Evolutionary conservation across 2,113 vertebrate genomes (phyloP).

Genomic region (Carassius auratus): DNA sequence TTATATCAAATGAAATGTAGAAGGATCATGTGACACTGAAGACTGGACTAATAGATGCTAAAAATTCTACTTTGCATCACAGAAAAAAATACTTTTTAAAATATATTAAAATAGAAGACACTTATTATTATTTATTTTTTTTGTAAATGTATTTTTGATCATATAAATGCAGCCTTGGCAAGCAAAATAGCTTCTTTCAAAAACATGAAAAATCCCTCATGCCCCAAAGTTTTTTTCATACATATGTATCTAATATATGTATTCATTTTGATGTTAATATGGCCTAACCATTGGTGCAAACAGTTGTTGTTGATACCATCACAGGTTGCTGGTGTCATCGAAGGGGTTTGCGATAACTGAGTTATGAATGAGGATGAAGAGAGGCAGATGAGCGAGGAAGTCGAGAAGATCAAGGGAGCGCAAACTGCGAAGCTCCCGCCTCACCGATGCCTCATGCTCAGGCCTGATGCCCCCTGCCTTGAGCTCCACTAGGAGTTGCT

Average conservation of each 20-base stretch:
- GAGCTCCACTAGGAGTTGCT: constrained; percentile 73
- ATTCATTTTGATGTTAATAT: not conserved
- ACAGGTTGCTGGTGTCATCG: constrained; percentile 64
- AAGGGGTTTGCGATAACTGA: constrained; percentile 69
- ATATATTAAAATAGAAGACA: not conserved
- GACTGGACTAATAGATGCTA: not conserved
- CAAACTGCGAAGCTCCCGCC: constrained; percentile 58
- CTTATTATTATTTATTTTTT: not conserved
- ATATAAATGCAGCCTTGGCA: not conserved
- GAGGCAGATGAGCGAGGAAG: constrained; percentile 73
- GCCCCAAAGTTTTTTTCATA: not conserved
- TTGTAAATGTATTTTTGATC: not conserved
- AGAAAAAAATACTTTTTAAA: not conserved
- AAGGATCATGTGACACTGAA: not conserved
- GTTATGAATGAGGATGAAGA: constrained; percentile 74
- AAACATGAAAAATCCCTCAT: not conserved
- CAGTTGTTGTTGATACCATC: constrained; percentile 46
- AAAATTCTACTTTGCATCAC: not conserved
- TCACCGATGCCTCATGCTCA: constrained; percentile 61
- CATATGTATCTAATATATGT: not conserved
- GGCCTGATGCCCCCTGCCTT: constrained; percentile 70
- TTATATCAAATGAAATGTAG: not conserved
- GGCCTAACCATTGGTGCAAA: not conserved
- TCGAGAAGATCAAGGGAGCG: constrained; percentile 69
- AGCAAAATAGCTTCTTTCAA: not conserved